These are phyloP conservation scores for Edolisoma coerulescens DNA, from an alignment of 2,113 vertebrate genomes.

Conservation along the genomic window DNA sequence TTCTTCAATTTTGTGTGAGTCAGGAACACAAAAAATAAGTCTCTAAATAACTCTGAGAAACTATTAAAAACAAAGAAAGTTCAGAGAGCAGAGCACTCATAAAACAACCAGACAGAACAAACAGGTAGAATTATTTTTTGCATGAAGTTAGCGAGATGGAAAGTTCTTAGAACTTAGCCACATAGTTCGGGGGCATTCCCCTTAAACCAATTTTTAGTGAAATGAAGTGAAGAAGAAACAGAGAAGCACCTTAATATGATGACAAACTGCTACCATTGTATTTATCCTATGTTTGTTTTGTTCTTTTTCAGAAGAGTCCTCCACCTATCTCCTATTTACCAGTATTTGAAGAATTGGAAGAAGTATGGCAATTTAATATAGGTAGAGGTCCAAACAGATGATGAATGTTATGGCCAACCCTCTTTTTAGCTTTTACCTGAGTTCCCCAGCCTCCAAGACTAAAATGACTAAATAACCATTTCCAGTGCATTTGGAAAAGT, in stretches of 20 bases:
- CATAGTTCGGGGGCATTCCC: neutral
- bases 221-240: neutral
- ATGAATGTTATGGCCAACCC: accelerated
- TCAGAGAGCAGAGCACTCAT: neutral
- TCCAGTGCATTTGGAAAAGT: neutral
- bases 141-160: neutral
- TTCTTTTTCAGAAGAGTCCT: neutral
- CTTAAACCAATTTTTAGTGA: neutral
- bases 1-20: conserved; percentile 27
- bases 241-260: neutral
- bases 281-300: neutral
- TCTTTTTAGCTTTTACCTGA: neutral
- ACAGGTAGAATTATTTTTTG: neutral
- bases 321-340: neutral
- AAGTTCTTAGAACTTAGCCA: neutral
- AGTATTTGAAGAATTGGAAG: neutral
- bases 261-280: neutral
- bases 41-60: conserved; percentile 18
- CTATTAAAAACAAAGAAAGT: conserved; percentile 22
- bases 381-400: neutral
- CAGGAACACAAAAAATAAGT: conserved; percentile 12
- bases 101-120: conserved; percentile 7
- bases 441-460: neutral
- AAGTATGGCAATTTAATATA: neutral
- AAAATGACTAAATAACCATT: neutral